Evolutionary conservation across 2,113 vertebrate genomes (phyloP).

Genomic region (Nyctibius bracteatus): DNA sequence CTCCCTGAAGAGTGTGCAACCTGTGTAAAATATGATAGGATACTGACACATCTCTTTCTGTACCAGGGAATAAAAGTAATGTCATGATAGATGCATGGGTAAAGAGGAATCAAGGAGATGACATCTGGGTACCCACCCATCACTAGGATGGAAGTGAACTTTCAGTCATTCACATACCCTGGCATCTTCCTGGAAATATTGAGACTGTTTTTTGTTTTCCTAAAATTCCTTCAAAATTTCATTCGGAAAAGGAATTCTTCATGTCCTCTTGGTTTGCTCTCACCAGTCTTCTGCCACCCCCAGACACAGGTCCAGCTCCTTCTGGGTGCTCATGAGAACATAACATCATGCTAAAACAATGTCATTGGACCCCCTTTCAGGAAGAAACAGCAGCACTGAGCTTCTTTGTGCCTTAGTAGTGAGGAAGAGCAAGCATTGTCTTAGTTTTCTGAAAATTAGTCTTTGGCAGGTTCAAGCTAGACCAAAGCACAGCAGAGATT

Average conservation of each 20-base stretch:
- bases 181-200: background rate
- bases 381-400: background rate
- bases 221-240: background rate
- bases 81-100: background rate
- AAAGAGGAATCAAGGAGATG: background rate
- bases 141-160: background rate
- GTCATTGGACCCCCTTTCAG: background rate
- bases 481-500: conserved; percentile 27
- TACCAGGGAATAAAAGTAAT: background rate
- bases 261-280: background rate
- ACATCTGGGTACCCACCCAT: background rate
- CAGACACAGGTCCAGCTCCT: background rate
- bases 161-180: background rate
- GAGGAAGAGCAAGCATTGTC: background rate
- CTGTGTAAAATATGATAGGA: conserved; percentile 2
- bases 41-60: background rate
- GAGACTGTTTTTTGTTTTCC: background rate
- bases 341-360: background rate
- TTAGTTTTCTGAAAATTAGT: background rate
- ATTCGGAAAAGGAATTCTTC: background rate
- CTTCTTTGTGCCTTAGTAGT: background rate
- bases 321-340: background rate
- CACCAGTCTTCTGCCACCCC: accelerated
- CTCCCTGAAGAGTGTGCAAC: conserved; percentile 28
- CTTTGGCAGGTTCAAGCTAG: background rate